Evolutionary conservation across 2,797 vertebrate species (phyloP), one percentile per base, ranked within the genome.

Genomic region (Telmatherina bonti): DNA sequence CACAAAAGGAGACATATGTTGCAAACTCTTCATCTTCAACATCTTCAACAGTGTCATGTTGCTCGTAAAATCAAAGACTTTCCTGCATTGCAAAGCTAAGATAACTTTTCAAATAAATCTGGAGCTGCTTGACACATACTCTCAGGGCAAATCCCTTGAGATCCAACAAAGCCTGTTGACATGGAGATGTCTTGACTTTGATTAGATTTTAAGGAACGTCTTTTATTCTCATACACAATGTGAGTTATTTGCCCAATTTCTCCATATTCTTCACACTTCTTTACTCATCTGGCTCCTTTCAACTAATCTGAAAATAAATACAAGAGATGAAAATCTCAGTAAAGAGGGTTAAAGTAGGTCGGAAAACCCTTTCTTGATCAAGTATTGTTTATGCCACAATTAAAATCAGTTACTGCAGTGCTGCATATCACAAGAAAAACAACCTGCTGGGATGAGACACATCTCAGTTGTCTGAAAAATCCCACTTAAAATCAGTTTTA

Each of bases 341-440:
- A 41, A 16, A 47, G 57, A 45, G 58, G 51, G 61, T 57, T 60
- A 70, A 88, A 82, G 66, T 85, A 81, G 84, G 85, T 79, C 80
- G 81, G 59, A 61, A 66, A 70, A 67, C 41, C 43, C 30, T 62
- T 31, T n/a, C 26, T 62, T 0, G 55, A 67, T 63, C 27, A 61
- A 56, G 29, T 55, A 59, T 35, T 66, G 67, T 47, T 71, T 76
- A 70, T 71, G 59, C 33, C 18, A 66, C 41, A 67, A 71, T 74
- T 70, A 71, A 68, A 82, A 80, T n/a, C 58, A 67, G 81, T 65
- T 29, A 58, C 58, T 63, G 35, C 62, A 62, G 15, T 18, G 16
- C 43, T 6, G 22, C 15, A 29, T 20, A 55, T 49, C 24, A 47
- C 27, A 55, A 36, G 24, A 59, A 60, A 22, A 66, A 62, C 62